Evolutionary conservation across 2,797 vertebrate genomes (phyloP), one percentile per base, ranked within the genome.

Genomic region (Prionace glauca): DNA sequence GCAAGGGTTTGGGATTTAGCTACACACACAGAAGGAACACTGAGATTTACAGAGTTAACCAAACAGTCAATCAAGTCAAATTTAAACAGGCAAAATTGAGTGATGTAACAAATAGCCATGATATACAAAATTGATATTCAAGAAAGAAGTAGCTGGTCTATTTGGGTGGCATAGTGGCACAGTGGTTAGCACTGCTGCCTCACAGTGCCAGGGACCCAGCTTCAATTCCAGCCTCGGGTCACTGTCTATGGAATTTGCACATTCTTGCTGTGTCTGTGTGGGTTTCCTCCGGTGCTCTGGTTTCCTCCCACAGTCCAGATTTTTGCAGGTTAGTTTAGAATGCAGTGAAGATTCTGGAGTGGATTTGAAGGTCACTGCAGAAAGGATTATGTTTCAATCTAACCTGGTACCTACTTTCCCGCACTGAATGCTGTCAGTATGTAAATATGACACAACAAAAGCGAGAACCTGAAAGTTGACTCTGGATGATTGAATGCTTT

Each of bases 291-390:
- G 5, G 50, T 56, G 50, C 50, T 56, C 50, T 56, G 50, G 50
- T 56, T 56, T 56, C 50, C 50, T 56, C 50, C 3, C 50, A 56
- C 50, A 56, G 50, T 56, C 5, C 50, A 56, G 0, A 56, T 56
- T 56, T 56, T 4, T 56, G 5, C 50, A 56, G 50, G 50, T 56
- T 56, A 56, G 50, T 50, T 93, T 16, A 95, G n/a, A 79, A 90
- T 32, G 65, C 50, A 95, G 96, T 1, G 96, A 95, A 26, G 96
- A 95, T 93, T 95, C 96, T 79, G 96, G 96, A 74, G 96, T 96
- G 7, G 96, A 96, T 71, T 50, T 77, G 96, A 96, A 96, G 67
- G 95, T 92, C 96, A 74, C 95, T 95, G 67, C n/a, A 24, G 20
- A 69, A 92, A 87, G 81, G 41, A 45, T 84, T 45, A 22, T 84